A percentile compares a stretch with the other conserved stretches of the same genome.
These are phyloP conservation scores for Heliconius hewitsoni DNA, from an alignment of 1,140 invertebrate genomes.

Conservation along the genomic window DNA sequence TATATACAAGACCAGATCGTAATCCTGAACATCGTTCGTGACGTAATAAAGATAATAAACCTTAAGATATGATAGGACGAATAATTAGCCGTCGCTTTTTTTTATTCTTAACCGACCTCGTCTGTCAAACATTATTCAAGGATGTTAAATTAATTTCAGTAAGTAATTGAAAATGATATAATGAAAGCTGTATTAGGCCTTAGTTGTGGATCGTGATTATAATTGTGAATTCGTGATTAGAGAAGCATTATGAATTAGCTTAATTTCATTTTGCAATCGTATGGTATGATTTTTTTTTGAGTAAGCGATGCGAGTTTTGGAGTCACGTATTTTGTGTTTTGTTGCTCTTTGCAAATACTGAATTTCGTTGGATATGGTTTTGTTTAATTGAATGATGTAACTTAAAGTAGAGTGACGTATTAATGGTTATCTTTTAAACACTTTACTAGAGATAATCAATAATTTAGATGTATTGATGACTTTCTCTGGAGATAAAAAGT, in stretches of 20 bases:
- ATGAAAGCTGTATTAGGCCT: conserved; percentile 46
- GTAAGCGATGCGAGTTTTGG: not conserved
- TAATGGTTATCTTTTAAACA: not conserved
- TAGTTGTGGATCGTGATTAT: conserved; percentile 26
- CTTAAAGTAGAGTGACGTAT: not conserved
- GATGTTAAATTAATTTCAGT: conserved; percentile 53
- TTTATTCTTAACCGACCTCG: conserved; percentile 51
- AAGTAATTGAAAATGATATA: conserved; percentile 40
- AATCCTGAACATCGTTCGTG: conserved; percentile 69
- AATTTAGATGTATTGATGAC: not conserved
- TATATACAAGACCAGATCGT: conserved; percentile 69
- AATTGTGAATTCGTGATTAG: conserved; percentile 24
- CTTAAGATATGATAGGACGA: conserved; percentile 48
- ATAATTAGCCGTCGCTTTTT: conserved; percentile 57
- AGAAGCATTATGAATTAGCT: conserved; percentile 33
- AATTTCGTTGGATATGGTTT: not conserved
- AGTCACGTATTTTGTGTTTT: conserved; percentile 6
- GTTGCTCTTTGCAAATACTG: not conserved
- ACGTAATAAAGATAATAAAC: conserved; percentile 64
- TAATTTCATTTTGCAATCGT: conserved; percentile 3
- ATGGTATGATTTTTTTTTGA: not conserved
- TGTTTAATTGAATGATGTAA: not conserved
- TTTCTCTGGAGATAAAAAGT: no score
- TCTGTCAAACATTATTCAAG: conserved; percentile 56
- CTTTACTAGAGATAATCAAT: no score